Conservation (phyloP, 2,797 vertebrate genomes). For the Helarctos malayanus region DNA sequence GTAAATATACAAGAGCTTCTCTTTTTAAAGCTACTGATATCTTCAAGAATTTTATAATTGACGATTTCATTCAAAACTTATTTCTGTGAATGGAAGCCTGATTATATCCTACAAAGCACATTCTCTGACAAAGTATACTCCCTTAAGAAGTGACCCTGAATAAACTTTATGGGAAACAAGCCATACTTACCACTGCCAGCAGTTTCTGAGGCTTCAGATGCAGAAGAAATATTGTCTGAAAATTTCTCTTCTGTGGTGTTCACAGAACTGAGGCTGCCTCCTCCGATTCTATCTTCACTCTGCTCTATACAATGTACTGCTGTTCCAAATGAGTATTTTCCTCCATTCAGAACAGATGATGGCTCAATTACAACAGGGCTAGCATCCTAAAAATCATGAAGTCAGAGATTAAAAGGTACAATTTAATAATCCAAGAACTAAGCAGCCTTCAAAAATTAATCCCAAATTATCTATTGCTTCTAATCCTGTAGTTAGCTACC, state of each 20-base stretch:
- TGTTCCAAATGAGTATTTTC: slow-evolving; percentile 90
- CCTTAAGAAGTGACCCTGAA: slow-evolving; percentile 79
- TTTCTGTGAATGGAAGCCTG: neutral
- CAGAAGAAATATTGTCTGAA: slow-evolving; percentile 95
- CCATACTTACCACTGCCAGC: slow-evolving; percentile 91
- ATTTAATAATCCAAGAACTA: slow-evolving; percentile 56
- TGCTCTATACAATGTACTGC: slow-evolving; percentile 89
- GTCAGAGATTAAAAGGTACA: slow-evolving; percentile 35
- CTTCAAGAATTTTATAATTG: slow-evolving; percentile 51
- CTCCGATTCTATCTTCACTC: slow-evolving; percentile 90
- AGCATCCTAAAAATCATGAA: slow-evolving; percentile 92
- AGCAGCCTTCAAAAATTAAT: slow-evolving; percentile 11
- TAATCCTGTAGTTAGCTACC: neutral
- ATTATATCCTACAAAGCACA: neutral
- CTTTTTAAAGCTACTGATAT: slow-evolving; percentile 26
- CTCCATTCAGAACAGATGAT: slow-evolving; percentile 93
- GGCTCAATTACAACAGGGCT: slow-evolving; percentile 96
- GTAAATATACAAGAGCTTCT: neutral
- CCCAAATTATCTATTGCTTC: slow-evolving; percentile 26
- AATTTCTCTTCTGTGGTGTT: slow-evolving; percentile 95
- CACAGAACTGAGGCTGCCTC: slow-evolving; percentile 88
- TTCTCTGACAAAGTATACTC: slow-evolving; percentile 45
- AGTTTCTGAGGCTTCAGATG: slow-evolving; percentile 96
- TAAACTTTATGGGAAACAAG: slow-evolving; percentile 84
- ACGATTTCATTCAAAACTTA: slow-evolving; percentile 63